These are phyloP conservation scores for Plusia festucae DNA, from an alignment of 2,888 invertebrate genomes.

Conservation along the genomic window DNA sequence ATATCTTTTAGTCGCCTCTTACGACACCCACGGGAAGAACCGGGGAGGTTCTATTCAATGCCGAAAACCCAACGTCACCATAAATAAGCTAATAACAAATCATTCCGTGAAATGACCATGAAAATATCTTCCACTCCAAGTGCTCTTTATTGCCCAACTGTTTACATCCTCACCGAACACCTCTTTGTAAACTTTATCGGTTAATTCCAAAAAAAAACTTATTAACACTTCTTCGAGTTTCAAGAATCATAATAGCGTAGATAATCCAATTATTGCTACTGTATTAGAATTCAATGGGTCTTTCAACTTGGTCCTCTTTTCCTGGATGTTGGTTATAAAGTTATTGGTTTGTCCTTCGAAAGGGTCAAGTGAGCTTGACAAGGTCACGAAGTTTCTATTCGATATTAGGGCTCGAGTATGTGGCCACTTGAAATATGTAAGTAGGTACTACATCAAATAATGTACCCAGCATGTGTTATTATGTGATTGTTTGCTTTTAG, in stretches of 20 bases:
- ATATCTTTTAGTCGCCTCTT: too few relatives aligned
- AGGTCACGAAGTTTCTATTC: neutral
- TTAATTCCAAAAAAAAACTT: constrained; percentile 42
- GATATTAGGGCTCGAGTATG: neutral
- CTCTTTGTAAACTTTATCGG: constrained; percentile 34
- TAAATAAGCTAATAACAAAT: too few relatives aligned
- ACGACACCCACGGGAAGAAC: too few relatives aligned
- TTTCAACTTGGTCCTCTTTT: constrained; percentile 13
- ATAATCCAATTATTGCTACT: constrained; percentile 20
- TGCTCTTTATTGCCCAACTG: constrained; percentile 24
- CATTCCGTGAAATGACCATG: too few relatives aligned
- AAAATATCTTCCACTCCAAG: neutral
- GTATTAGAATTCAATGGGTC: constrained; percentile 14
- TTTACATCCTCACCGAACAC: constrained; percentile 27
- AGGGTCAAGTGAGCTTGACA: constrained; percentile 12
- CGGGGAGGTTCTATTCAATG: too few relatives aligned
- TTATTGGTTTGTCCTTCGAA: constrained; percentile 22
- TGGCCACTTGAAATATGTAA: constrained; percentile 1
- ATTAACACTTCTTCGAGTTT: constrained; percentile 29
- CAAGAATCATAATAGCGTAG: constrained; percentile 16
- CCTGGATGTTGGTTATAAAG: constrained; percentile 11
- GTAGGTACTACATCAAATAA: too few relatives aligned
- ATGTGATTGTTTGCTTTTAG: neutral
- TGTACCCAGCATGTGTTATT: too few relatives aligned
- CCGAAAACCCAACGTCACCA: too few relatives aligned